Evolutionary conservation across 1,140 invertebrate genomes (phyloP).

Genomic region (Eumeta japonica): DNA sequence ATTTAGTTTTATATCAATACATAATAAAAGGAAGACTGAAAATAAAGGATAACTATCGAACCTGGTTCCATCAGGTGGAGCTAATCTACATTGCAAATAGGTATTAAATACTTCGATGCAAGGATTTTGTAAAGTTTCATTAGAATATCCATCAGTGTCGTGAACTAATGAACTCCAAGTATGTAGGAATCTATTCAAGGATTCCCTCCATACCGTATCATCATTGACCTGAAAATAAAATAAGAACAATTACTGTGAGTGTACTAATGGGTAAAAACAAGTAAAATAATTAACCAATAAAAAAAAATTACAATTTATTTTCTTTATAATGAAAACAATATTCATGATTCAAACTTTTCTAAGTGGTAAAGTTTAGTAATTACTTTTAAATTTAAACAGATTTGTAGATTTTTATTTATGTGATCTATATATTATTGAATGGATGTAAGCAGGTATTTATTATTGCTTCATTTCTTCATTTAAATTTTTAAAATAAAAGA

Average conservation of each 20-base stretch:
- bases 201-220: slow-evolving; percentile 69
- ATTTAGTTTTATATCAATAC: slow-evolving; percentile 6
- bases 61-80: slow-evolving; percentile 77
- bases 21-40: background rate
- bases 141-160: slow-evolving; percentile 59
- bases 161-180: slow-evolving; percentile 72
- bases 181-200: slow-evolving; percentile 78
- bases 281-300: background rate
- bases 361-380: too few relatives aligned
- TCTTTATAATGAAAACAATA: background rate
- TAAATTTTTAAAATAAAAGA: too few relatives aligned
- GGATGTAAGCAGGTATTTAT: too few relatives aligned
- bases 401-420: too few relatives aligned
- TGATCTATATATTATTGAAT: too few relatives aligned
- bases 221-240: slow-evolving; percentile 37
- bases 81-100: slow-evolving; percentile 79
- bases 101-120: slow-evolving; percentile 71
- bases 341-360: too few relatives aligned
- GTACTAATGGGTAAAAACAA: too few relatives aligned
- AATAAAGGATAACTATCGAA: slow-evolving; percentile 46
- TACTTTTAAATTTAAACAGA: too few relatives aligned
- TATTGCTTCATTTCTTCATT: too few relatives aligned
- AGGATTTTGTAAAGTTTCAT: slow-evolving; percentile 56
- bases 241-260: too few relatives aligned
- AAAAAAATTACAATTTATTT: background rate